Conservation (phyloP, 2,888 invertebrate genomes). For the Zonitis immaculata region DNA sequence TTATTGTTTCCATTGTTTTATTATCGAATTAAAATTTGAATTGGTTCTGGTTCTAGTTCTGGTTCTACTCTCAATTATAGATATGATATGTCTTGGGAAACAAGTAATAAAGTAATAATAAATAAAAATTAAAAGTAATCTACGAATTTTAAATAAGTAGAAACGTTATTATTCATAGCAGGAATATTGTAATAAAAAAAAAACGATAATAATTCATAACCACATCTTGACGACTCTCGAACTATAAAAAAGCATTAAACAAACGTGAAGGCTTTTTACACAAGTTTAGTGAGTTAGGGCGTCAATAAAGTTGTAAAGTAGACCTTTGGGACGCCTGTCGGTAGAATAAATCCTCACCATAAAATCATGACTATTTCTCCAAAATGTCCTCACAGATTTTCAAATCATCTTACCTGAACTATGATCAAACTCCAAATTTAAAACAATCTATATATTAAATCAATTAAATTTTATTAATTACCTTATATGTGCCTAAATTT, state of each 20-base stretch:
- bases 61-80: too few relatives aligned
- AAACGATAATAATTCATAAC: slow-evolving; percentile 27
- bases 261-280: slow-evolving; percentile 42
- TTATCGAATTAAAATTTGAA: background rate
- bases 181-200: slow-evolving; percentile 18
- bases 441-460: too few relatives aligned
- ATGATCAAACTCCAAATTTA: background rate
- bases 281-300: slow-evolving; percentile 42
- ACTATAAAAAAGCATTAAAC: slow-evolving; percentile 43
- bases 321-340: slow-evolving; percentile 43
- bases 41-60: too few relatives aligned
- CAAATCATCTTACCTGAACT: slow-evolving; percentile 5
- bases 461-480: slow-evolving; percentile 47
- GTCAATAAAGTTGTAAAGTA: slow-evolving; percentile 47
- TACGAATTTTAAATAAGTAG: slow-evolving; percentile 2
- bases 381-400: slow-evolving; percentile 23
- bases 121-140: too few relatives aligned
- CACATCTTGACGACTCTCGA: slow-evolving; percentile 32
- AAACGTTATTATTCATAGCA: slow-evolving; percentile 9
- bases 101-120: too few relatives aligned
- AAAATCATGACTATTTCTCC: slow-evolving; percentile 39
- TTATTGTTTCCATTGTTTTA: background rate
- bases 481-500: slow-evolving; percentile 87
- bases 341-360: slow-evolving; percentile 41
- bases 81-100: too few relatives aligned